These are phyloP conservation scores for Gymnoscopelus microlampas DNA, from an alignment of 2,797 vertebrate genomes.

Conservation along the genomic window DNA sequence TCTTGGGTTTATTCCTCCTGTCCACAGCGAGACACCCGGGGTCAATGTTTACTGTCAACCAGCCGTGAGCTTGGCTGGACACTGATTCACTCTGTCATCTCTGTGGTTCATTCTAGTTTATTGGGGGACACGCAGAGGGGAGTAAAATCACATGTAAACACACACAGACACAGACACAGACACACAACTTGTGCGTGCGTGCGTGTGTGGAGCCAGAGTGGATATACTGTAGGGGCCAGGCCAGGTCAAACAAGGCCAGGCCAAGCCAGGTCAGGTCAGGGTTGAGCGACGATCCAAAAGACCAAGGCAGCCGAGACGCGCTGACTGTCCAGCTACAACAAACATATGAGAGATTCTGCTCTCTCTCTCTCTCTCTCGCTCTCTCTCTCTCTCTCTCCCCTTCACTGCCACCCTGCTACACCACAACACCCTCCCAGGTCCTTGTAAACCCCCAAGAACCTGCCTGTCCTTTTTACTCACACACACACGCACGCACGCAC, in stretches of 20 bases:
- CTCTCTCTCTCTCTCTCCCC: too few species aligned
- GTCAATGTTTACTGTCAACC: constrained; percentile 80
- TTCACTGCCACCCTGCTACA: too few species aligned
- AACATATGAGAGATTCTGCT: constrained; percentile 60
- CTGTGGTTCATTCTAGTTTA: constrained; percentile 55
- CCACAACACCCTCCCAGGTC: too few species aligned
- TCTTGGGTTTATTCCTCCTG: constrained; percentile 49
- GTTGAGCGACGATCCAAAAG: constrained; percentile 54
- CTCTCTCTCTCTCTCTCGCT: constrained; percentile 17
- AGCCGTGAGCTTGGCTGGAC: constrained; percentile 73
- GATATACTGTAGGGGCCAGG: too few species aligned
- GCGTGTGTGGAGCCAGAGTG: too few species aligned
- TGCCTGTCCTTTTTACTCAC: background rate
- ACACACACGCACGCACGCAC: constrained; percentile 3
- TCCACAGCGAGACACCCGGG: constrained; percentile 68
- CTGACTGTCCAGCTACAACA: constrained; percentile 62
- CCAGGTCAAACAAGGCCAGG: too few species aligned
- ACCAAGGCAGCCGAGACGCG: constrained; percentile 58
- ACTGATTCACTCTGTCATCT: constrained; percentile 63
- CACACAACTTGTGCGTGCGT: too few species aligned
- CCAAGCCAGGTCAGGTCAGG: constrained; percentile 39
- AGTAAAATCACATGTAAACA: constrained; percentile 39
- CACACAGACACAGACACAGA: background rate
- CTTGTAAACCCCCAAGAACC: too few species aligned
- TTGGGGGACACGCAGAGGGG: constrained; percentile 24